A percentile compares a stretch with the other conserved stretches of the same genome.
These are phyloP conservation scores for Steinernema scapterisci DNA, from an alignment of 2,888 invertebrate species.

Conservation along the genomic window DNA sequence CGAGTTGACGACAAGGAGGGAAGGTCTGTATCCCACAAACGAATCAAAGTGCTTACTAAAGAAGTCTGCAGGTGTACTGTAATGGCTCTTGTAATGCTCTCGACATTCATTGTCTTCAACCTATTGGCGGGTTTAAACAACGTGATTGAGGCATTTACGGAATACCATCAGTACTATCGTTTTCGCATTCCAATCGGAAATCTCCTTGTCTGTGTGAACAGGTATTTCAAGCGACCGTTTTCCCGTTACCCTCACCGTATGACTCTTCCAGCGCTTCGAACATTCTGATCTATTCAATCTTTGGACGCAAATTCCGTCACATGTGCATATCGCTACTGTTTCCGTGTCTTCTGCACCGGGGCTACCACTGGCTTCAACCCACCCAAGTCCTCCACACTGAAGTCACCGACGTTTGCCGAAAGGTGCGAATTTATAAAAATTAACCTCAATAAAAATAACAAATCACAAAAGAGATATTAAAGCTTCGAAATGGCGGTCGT, in stretches of 20 bases:
- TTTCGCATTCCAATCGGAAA: conserved; percentile 60
- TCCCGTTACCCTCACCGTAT: background rate
- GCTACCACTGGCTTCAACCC: conserved; percentile 39
- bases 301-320: conserved; percentile 61
- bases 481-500: background rate
- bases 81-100: conserved; percentile 64
- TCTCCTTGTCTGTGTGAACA: conserved; percentile 63
- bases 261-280: conserved; percentile 59
- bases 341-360: conserved; percentile 41
- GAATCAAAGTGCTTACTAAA: too few species aligned
- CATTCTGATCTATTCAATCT: conserved; percentile 65
- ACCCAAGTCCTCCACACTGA: conserved; percentile 36
- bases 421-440: conserved; percentile 33
- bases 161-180: conserved; percentile 42
- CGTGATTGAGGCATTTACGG: conserved; percentile 55
- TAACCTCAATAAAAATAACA: background rate
- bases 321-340: conserved; percentile 61
- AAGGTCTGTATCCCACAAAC: conserved; percentile 41
- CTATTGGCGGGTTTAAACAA: conserved; percentile 54
- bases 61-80: conserved; percentile 54
- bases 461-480: background rate
- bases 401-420: conserved; percentile 36
- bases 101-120: conserved; percentile 60
- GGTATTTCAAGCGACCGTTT: conserved; percentile 45
- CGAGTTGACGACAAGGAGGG: conserved; percentile 54